Evolutionary conservation across 2,797 vertebrate genomes (phyloP), one percentile per base, ranked within the genome.

Genomic region (Sebastes minor): DNA sequence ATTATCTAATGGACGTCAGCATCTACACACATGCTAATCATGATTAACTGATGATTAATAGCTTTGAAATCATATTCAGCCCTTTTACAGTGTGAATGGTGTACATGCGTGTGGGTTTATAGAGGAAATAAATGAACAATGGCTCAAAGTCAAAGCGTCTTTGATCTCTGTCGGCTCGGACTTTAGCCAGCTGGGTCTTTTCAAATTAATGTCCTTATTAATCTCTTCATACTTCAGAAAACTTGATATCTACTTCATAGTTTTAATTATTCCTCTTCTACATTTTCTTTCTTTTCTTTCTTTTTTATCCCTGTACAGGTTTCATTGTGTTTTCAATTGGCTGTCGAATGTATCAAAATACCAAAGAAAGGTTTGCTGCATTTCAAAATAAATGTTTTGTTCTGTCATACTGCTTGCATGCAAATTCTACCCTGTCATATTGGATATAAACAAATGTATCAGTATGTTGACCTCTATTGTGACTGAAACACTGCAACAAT

Each of bases 91-190:
- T 49, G 61, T 77, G 49, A 53, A 32, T 55, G 20, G 20, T 60
- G 32, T 38, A 4, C 10, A 14, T 65, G 49, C 62, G 32, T 72
- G 28, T 57, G 63, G 69, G 68, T 70, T 76, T 61, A 18, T 28
- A 23, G 42, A 18, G 64, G 35, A 72, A 81, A 61, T 23, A 13
- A 83, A 61, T 56, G 55, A 79, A 81, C 85, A 78, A 70, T 71
- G 12, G 16, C 63, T 78, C 33, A 49, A 23, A 85, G 71, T 77
- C 32, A 56, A 68, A 57, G 52, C 3, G 25, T 70, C 38, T 86
- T 81, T 84, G 74, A 79, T 86, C 16, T 57, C 53, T 65, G 53
- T 35, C 2, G n/a, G 55, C 35, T 33, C 53, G 62, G 74, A 76
- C 49, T 74, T 33, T 27, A 74, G 42, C 32, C 62, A 63, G 71